Percentiles rank a stretch among this genome's conserved stretches.
Evolutionary conservation across 2,888 invertebrate species (phyloP).

Genomic region (Athripsodes cinereus): DNA sequence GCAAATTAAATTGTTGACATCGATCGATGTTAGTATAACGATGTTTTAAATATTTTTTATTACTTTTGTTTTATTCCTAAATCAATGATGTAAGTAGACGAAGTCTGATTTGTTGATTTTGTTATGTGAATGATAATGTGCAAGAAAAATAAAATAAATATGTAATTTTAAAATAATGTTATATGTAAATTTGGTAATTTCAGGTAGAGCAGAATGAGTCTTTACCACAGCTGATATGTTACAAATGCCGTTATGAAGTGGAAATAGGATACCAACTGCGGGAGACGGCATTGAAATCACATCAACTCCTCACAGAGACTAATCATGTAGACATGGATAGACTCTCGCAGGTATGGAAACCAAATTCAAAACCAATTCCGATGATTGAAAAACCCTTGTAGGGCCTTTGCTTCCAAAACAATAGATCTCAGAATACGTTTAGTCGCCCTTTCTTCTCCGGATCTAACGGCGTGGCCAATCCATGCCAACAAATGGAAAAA

Average conservation of each 20-base stretch:
- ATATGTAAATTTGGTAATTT: too few relatives aligned
- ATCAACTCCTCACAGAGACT: slow-evolving; percentile 22
- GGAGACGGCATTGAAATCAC: slow-evolving; percentile 20
- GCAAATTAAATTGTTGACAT: slow-evolving; percentile 26
- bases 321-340: slow-evolving; percentile 17
- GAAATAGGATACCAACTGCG: slow-evolving; percentile 29
- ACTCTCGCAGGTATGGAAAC: too few relatives aligned
- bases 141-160: too few relatives aligned
- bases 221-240: slow-evolving; percentile 29
- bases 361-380: too few relatives aligned
- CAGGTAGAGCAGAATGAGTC: slow-evolving; percentile 20
- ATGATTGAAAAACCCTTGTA: too few relatives aligned
- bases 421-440: too few relatives aligned
- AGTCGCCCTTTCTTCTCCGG: too few relatives aligned
- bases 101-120: background rate
- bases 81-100: background rate
- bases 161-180: too few relatives aligned
- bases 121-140: too few relatives aligned
- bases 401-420: too few relatives aligned
- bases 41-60: background rate
- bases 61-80: background rate
- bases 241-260: slow-evolving; percentile 29
- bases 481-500: too few relatives aligned
- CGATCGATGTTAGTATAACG: slow-evolving; percentile 20
- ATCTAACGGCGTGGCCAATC: too few relatives aligned